phyloP scores from a whole-genome alignment of 2,888 invertebrate genomes.

The Stenotaenia linearis region DNA sequence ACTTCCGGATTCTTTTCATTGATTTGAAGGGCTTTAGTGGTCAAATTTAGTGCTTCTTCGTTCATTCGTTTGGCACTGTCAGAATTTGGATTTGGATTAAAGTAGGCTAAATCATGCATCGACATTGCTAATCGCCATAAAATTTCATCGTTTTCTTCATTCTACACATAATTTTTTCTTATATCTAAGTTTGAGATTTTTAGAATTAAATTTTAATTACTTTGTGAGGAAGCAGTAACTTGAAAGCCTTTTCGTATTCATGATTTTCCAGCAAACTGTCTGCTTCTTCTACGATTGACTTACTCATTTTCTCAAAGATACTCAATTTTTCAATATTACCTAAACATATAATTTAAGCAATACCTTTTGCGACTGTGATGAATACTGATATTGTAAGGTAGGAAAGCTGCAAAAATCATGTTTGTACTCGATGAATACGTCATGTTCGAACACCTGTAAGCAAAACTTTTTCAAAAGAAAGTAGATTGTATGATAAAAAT shows the following conservation, averaged over 20 bases:
- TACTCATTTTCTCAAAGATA: not conserved
- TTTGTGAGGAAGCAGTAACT: slow-evolving; percentile 55
- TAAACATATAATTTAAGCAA: too few species aligned
- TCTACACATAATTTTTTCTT: slow-evolving; percentile 46
- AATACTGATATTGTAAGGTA: too few species aligned
- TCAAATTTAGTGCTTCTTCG: slow-evolving; percentile 61
- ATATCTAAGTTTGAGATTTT: not conserved
- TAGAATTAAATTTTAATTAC: slow-evolving; percentile 45
- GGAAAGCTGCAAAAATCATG: too few species aligned
- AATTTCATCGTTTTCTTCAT: slow-evolving; percentile 61
- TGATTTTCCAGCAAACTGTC: slow-evolving; percentile 62
- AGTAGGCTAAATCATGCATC: slow-evolving; percentile 68
- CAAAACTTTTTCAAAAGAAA: too few species aligned
- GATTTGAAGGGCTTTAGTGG: slow-evolving; percentile 56
- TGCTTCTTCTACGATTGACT: slow-evolving; percentile 50
- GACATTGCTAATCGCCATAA: slow-evolving; percentile 77
- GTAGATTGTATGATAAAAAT: too few species aligned
- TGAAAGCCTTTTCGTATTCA: slow-evolving; percentile 60
- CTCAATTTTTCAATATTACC: too few species aligned
- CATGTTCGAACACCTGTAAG: too few species aligned
- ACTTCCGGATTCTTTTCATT: slow-evolving; percentile 57
- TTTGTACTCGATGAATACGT: too few species aligned
- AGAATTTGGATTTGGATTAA: slow-evolving; percentile 40
- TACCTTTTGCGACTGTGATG: too few species aligned
- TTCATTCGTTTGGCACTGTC: slow-evolving; percentile 42